These are phyloP conservation scores for Petrocephalus schoutedeni DNA, from an alignment of 2,797 vertebrate species.

Conservation along the genomic window DNA sequence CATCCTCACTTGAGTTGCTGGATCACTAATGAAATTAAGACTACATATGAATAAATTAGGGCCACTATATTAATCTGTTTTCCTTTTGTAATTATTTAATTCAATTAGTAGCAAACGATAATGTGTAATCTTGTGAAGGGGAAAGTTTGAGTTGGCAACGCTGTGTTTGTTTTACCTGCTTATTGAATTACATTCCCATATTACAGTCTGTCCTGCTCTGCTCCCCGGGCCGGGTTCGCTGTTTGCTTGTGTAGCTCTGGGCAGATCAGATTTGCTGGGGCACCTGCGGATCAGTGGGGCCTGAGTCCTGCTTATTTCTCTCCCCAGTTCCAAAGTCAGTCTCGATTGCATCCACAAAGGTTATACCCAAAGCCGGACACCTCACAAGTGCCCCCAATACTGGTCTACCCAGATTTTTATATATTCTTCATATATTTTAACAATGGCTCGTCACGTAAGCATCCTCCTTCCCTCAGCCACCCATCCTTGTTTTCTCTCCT, in stretches of 20 bases:
- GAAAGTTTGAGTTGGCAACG: not conserved
- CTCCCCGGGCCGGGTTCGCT: not conserved
- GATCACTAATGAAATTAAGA: not conserved
- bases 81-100: not conserved
- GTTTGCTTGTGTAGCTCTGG: not conserved
- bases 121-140: not conserved
- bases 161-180: not conserved
- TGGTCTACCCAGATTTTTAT: too few species aligned
- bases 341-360: too few species aligned
- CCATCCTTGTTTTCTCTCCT: too few species aligned
- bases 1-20: not conserved
- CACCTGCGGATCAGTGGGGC: not conserved
- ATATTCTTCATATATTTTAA: too few species aligned
- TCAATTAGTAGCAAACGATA: not conserved
- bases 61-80: not conserved
- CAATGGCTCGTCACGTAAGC: too few species aligned
- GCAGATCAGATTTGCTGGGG: not conserved
- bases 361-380: too few species aligned
- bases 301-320: not conserved
- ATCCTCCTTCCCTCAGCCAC: too few species aligned
- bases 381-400: too few species aligned
- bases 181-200: not conserved
- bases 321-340: too few species aligned
- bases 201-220: not conserved
- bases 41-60: not conserved